Evolutionary conservation across 2,888 invertebrate species (phyloP).

Genomic region (Autographa pulchrina): DNA sequence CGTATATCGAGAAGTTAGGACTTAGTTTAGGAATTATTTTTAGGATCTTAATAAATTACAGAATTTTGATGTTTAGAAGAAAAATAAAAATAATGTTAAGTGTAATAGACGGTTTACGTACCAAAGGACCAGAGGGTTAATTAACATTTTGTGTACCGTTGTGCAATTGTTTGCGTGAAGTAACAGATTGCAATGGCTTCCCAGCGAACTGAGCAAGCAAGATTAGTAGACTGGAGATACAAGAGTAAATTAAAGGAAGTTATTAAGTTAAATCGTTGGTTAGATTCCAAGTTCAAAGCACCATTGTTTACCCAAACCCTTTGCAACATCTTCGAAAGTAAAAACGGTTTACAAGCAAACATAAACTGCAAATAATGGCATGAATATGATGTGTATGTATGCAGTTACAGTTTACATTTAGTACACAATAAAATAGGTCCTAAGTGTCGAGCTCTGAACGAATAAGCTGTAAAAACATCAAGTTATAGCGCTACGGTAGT

Average conservation of each 20-base stretch:
- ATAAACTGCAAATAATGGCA: conserved; percentile 12
- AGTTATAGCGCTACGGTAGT: conserved; percentile 26
- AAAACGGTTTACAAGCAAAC: background rate
- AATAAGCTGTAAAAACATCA: conserved; percentile 48
- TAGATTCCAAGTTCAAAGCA: background rate
- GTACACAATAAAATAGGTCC: conserved; percentile 28
- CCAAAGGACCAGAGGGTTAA: conserved; percentile 3
- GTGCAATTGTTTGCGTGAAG: conserved; percentile 6
- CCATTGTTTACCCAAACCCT: background rate
- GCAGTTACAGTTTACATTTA: conserved; percentile 22
- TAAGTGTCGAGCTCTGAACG: conserved; percentile 25
- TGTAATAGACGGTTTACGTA: background rate
- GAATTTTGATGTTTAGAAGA: background rate
- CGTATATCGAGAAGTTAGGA: conserved; percentile 13
- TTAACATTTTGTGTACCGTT: conserved; percentile 2
- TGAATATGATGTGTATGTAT: conserved; percentile 23
- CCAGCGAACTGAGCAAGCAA: conserved; percentile 6
- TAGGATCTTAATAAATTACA: background rate
- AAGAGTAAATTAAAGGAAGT: conserved; percentile 7
- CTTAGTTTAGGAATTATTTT: background rate
- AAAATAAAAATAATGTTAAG: background rate
- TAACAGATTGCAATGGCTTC: conserved; percentile 8
- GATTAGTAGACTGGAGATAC: background rate
- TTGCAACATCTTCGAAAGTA: background rate
- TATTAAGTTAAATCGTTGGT: background rate